A percentile compares a stretch with the other conserved stretches of the same genome.
Conservation (phyloP, 2,113 vertebrate genomes). For the Aptenodytes forsteri region DNA sequence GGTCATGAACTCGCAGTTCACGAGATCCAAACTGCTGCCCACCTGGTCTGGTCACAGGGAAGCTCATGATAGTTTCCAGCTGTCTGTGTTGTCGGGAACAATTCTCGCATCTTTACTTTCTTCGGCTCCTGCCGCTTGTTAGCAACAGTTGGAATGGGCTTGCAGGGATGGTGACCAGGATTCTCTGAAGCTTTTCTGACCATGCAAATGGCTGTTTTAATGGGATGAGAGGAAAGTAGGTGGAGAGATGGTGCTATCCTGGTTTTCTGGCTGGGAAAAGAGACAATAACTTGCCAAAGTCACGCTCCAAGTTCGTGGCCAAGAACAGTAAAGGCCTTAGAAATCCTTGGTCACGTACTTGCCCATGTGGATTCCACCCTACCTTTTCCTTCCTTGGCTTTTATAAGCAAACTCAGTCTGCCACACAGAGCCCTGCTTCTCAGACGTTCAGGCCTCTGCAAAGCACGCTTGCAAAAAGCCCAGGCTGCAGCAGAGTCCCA, state of each 20-base stretch:
- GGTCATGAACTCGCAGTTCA: conserved; percentile 48
- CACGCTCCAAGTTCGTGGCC: background rate
- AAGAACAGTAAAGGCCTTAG: background rate
- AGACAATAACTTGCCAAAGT: background rate
- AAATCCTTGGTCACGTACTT: fast-evolving
- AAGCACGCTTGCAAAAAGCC: background rate
- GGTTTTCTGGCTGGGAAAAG: background rate
- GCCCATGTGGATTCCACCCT: background rate
- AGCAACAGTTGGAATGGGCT: background rate
- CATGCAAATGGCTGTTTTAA: background rate
- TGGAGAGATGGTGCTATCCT: background rate
- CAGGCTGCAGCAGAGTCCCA: background rate
- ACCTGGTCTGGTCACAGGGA: conserved; percentile 42
- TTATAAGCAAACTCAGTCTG: background rate
- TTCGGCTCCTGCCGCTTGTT: background rate
- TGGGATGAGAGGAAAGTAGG: background rate
- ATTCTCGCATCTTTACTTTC: background rate
- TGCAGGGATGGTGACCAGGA: background rate
- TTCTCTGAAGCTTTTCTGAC: background rate
- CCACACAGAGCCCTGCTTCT: background rate
- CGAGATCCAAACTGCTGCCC: conserved; percentile 38
- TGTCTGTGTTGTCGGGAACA: background rate
- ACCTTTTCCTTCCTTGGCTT: background rate
- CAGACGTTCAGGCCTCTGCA: background rate
- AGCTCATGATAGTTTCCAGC: conserved; percentile 51